Base-by-base conservation (phyloP, 30 jellyfish, hydroid and myxozoan species). In the Turritopsis dohrnii region DNA sequence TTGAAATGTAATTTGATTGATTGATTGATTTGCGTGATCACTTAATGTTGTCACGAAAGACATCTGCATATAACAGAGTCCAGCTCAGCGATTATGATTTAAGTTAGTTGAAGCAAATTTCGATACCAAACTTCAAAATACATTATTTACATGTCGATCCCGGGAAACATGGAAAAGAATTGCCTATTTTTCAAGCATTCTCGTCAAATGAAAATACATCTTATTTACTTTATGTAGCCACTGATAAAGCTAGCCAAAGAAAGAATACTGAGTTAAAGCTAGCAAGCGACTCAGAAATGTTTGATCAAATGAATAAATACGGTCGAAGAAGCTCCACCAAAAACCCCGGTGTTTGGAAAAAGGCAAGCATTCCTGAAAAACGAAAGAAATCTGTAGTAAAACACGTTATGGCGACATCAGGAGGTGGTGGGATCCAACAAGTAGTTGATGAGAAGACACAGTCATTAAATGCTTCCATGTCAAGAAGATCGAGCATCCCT, bases 371-470 rank as follows among this genome's bases (percentile, higher is more conserved):
- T 69, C 28, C 28, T 69, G 77, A 69, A 17, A 69, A 69, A 69
- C 77, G 30, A 7, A 69, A 69, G 0, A 23, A 69, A 23, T n/a
- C 77, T 69, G 31, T 69, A n/a, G 77, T 69, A n/a, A 69, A 69
- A 69, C 77, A 69, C 22, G 22, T 19, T 8, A 69, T 69, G 77
- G 28, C 77, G 77, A 69, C 77, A 27, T 69, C 77, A 69, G 77
- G 77, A 9, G 77, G 77, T 27, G 77, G 77, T 69, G 77, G 77
- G 19, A 69, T 69, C 77, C 77, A 69, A 69, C 77, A 69, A 27
- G 9, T 69, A n/a, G 77, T 69, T n/a, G 60, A 41, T 13, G 60
- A 41, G 16, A 69, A 69, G 22, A 66, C 76, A 26, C 29, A 69
- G 22, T 69, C 31, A 69, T 69, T 23, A 9, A 27, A n/a, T 27